Evolutionary conservation across 2,888 invertebrate species (phyloP), one percentile per base, ranked within the genome.

Genomic region (Merodon equestris): DNA sequence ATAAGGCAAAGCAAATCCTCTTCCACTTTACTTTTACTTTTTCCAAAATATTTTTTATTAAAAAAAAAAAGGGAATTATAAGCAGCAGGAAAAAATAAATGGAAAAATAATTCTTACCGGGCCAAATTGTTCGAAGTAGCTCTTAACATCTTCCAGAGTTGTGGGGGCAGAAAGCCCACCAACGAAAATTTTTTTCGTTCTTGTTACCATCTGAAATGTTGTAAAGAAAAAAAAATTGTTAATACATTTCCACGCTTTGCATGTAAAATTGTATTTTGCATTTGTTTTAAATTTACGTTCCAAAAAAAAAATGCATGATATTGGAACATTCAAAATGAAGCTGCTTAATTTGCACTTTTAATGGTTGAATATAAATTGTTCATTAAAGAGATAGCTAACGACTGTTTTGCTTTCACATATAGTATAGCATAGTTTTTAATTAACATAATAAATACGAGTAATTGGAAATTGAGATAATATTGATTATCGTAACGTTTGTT

Each of bases 141-240:
- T 97, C 93, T 98, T 99, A 90, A 99, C 98, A 90, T 99, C 99
- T 91, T 99, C 99, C 90, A 99, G 94, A 88, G 99, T 99, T 89
- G 99, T 99, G 89, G 98, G 97, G 89, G 99, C 98, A 88, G 99
- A 99, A 87, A 99, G 93, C 89, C 99, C 99, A 87, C 99, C 99
- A 89, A 99, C 98, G 92, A 99, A 99, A 92, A 99, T 98, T 93
- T 99, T 99, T 95, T 99, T 99, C 92, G 99, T 99, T 93, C 97
- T 96, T 92, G 98, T 98, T 90, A 99, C 97, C 97, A 99, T 98
- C 98, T 99, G 94, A 1, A 93, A 93, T n/a, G n/a, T 27, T 27
- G 27, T 27, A 27, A 27, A 27, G 27, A 27, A 27, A 2, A 27
- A 27, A 27, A 4, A 27, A 27, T 27, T 27, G 27, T 27, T 40